A percentile compares a stretch with the other conserved stretches of the same genome.
phyloP scores from a whole-genome alignment of 2,797 vertebrate species.

The Zenarchopterus dispar region DNA sequence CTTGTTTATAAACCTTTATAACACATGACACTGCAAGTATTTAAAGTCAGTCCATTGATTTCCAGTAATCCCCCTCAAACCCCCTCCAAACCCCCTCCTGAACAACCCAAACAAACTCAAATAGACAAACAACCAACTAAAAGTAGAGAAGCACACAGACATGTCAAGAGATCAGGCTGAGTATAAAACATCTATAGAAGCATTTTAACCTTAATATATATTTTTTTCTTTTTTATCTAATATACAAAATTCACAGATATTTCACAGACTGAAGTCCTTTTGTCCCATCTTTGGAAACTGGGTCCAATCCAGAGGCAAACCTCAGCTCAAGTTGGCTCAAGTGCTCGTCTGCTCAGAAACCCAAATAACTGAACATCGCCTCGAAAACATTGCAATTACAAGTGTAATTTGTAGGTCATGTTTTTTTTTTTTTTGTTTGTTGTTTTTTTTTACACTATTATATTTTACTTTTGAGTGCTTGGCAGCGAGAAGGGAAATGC shows the following conservation, averaged over 20 bases:
- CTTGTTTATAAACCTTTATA: conserved; percentile 74
- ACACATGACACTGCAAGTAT: conserved; percentile 73
- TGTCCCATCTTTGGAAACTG: conserved; percentile 72
- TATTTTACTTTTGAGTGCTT: conserved; percentile 9
- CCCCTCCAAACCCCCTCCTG: not conserved
- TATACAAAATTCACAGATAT: conserved; percentile 87
- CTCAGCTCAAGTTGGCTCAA: conserved; percentile 38
- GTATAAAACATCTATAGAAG: conserved; percentile 82
- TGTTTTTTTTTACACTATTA: not conserved
- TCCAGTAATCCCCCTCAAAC: conserved; percentile 7
- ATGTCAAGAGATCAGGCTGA: conserved; percentile 80
- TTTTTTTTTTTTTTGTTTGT: not conserved
- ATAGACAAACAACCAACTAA: conserved; percentile 63
- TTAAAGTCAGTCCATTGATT: conserved; percentile 56
- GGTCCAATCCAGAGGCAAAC: conserved; percentile 40
- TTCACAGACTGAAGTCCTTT: conserved; percentile 75
- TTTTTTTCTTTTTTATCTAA: conserved; percentile 67
- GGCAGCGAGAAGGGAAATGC: conserved; percentile 34
- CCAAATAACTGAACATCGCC: not conserved
- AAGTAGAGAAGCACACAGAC: conserved; percentile 71
- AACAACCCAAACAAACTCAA: conserved; percentile 43
- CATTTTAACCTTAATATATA: conserved; percentile 36
- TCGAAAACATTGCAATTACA: conserved; percentile 7
- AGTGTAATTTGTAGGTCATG: conserved; percentile 4
- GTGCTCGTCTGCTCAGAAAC: conserved; percentile 74